Evolutionary conservation across 2,113 vertebrate genomes (phyloP), one percentile per base, ranked within the genome.

Genomic region (Zonotrichia leucophrys): DNA sequence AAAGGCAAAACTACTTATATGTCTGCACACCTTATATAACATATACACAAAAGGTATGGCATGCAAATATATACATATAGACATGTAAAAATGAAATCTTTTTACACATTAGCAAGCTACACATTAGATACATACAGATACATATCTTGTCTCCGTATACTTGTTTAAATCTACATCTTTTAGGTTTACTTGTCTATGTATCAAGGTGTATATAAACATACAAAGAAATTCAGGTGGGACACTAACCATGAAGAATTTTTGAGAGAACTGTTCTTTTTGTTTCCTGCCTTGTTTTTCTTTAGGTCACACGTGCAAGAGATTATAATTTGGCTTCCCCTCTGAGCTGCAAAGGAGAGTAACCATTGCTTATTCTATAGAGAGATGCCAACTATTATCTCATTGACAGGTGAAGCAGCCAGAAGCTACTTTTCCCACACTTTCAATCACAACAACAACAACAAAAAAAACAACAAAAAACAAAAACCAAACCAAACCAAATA

Each of bases 351-450:
- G 27, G 37, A 79, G 44, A 91, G 2, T 39, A 58, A 86, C 92
- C 64, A 49, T 33, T 96, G 47, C 22, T 59, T 21, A 53, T 53
- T 92, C 63, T 59, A 31, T 17, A 23, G 25, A 88, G 42, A 7
- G 49, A 46, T 69, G 27, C 2, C 76, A 82, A 53, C 37, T 75
- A 21, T 14, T 69, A 44, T 58, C 70, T 89, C 58, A 8, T 46
- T 95, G 79, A 44, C 31, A 94, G 74, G 41, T 83, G 23, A 49
- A 80, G 58, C 64, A 58, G 12, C 41, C 49, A 90, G 37, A 64
- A 96, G 30, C 12, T 78, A 67, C n/a, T 60, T 63, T 93, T 87
- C 92, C 76, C 41, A 53, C 11, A 67, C 17, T 92, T 96, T 88
- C 42, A 89, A n/a, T 76, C 6, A 50, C 5, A n/a, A n/a, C n/a